Conservation (phyloP, 2,888 invertebrate genomes). For the Parasteatoda lunata region DNA sequence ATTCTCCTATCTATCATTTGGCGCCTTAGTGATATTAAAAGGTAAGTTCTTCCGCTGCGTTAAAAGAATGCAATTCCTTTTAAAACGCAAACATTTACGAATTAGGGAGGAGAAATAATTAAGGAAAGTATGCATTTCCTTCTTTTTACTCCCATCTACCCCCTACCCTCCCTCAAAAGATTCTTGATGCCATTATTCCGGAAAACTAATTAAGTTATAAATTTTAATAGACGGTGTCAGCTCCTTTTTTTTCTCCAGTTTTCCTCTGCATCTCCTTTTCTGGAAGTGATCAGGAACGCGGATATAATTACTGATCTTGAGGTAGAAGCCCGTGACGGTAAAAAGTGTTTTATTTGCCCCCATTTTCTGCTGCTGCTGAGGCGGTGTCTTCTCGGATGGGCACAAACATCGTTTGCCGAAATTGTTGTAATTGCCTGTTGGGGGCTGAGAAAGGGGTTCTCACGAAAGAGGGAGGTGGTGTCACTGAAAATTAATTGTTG, state of each 20-base stretch:
- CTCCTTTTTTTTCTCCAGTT: conserved; percentile 9
- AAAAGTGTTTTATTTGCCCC: conserved; percentile 12
- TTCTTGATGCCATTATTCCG: conserved; percentile 46
- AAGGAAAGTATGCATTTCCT: conserved; percentile 47
- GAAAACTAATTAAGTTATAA: conserved; percentile 67
- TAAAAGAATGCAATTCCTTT: conserved; percentile 47
- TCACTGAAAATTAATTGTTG: too few species aligned
- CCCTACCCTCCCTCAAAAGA: conserved; percentile 18
- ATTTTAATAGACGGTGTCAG: conserved; percentile 63
- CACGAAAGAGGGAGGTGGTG: neutral
- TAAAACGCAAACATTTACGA: conserved; percentile 58
- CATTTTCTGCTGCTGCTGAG: too few species aligned
- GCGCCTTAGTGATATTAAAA: conserved; percentile 13
- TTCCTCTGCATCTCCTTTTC: neutral
- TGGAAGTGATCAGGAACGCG: conserved; percentile 30
- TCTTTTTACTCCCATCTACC: conserved; percentile 21
- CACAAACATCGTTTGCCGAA: conserved; percentile 27
- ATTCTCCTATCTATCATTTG: neutral
- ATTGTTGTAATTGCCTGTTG: conserved; percentile 44
- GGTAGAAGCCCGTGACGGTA: conserved; percentile 1
- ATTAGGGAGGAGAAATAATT: conserved; percentile 59
- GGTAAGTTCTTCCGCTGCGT: neutral
- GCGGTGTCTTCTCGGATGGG: too few species aligned
- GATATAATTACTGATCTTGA: conserved; percentile 44
- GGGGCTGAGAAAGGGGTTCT: neutral